These are phyloP conservation scores for Turdus rufiventris DNA, from an alignment of 2,113 vertebrate species.

Conservation along the genomic window DNA sequence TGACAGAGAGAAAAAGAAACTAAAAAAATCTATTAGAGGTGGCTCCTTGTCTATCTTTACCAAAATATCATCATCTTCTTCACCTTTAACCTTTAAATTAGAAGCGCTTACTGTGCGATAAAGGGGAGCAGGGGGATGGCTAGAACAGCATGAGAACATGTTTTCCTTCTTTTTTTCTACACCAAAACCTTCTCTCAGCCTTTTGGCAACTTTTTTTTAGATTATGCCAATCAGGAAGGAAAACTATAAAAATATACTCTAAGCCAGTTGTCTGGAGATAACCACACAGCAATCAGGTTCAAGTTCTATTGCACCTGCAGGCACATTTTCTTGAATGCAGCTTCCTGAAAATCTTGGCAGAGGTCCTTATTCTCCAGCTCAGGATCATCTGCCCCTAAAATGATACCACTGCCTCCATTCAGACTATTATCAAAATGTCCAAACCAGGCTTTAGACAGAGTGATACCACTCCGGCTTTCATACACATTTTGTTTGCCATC, in stretches of 20 bases:
- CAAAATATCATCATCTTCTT: neutral
- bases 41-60: neutral
- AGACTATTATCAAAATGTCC: constrained; percentile 32
- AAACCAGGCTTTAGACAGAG: constrained; percentile 13
- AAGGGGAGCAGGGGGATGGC: neutral
- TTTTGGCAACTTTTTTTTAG: neutral
- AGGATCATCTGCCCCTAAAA: constrained; percentile 56
- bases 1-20: neutral
- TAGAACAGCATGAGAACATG: neutral
- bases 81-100: neutral
- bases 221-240: neutral
- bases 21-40: neutral
- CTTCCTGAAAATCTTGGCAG: constrained; percentile 43
- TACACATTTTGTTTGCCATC: neutral
- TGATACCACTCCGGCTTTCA: constrained; percentile 32
- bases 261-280: constrained; percentile 32
- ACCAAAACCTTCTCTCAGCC: neutral
- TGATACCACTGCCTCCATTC: constrained; percentile 41
- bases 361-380: constrained; percentile 39
- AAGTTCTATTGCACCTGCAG: constrained; percentile 31
- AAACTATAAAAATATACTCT: neutral
- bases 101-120: neutral
- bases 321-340: constrained; percentile 14
- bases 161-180: neutral
- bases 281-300: constrained; percentile 11